phyloP scores from a whole-genome alignment of 2,888 invertebrate species.

The Pristionchus exspectatus region DNA sequence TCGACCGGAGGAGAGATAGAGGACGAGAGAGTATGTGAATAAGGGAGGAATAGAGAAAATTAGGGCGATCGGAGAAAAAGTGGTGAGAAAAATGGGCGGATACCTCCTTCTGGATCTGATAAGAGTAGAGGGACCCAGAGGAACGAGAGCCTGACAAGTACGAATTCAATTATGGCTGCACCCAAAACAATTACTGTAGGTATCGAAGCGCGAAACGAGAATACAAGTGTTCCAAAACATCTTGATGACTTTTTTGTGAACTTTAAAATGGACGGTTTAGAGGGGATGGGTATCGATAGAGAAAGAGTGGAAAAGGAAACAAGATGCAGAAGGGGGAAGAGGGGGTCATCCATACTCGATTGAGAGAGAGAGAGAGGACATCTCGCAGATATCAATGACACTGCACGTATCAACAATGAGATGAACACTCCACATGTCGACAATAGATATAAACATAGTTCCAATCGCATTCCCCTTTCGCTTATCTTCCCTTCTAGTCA shows the following conservation, averaged over 20 bases:
- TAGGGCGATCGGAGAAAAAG: neutral
- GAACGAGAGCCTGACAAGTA: neutral
- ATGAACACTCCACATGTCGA: neutral
- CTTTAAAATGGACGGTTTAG: neutral
- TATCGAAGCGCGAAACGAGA: neutral
- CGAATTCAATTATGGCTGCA: neutral
- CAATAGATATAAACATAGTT: neutral
- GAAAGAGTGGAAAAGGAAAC: constrained; percentile 26
- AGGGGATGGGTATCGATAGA: neutral
- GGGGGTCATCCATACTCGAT: constrained; percentile 43
- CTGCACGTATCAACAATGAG: neutral
- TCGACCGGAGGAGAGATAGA: neutral
- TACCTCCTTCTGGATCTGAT: constrained; percentile 28
- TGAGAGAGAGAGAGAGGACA: neutral
- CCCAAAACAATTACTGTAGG: neutral
- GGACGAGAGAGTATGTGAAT: neutral
- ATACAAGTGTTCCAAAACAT: neutral
- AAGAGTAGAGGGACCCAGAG: neutral
- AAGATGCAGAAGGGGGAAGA: constrained; percentile 3
- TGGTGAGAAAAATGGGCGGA: neutral
- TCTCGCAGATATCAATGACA: neutral
- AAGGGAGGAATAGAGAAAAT: constrained; percentile 10
- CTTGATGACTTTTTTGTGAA: neutral
- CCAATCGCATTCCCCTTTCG: neutral
- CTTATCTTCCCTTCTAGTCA: neutral